Base-by-base conservation (phyloP, 2,888 invertebrate species). In the Subacronicta megacephala region DNA sequence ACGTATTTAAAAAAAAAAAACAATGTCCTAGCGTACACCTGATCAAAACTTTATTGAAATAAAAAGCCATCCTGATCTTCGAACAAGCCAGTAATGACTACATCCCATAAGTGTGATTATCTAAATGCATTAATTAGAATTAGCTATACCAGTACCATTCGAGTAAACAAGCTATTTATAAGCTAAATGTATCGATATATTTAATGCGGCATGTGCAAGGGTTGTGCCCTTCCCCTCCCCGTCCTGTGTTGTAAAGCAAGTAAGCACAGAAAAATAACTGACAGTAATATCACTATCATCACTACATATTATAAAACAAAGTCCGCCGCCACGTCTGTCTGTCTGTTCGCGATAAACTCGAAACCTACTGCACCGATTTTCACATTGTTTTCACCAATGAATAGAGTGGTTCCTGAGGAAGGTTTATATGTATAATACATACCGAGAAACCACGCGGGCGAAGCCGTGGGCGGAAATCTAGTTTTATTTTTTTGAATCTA, bases 201-300 rank as follows among this genome's bases (percentile, higher is more conserved):
- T 64, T 59, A 58, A 47, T 51, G 60, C 53, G 60, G 54, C 80
- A 81, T 80, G 69, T 80, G 81, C 72, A 74, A 75, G 80, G 75
- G 78, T 75, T 79, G 64, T 40, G n/a, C n/a, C 23, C 17, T 38
- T 40, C 47, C 46, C 44, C 35, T 12, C 16, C 16, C 1, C 41
- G 26, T 10, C 33, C n/a, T 26, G 9, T 7, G 16, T 17, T 16
- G 18, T 12, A 9, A 1, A 5, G 1, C 2, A 17, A 0, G 1
- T 10, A 12, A 1, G 0, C 1, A 3, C 52, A 71, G 59, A 71
- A 71, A 60, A 10, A n/a, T 4, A 7, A 29, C 2, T 37, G 7
- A n/a, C n/a, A n/a, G n/a, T n/a, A n/a, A n/a, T n/a, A n/a, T n/a
- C n/a, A n/a, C n/a, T n/a, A n/a, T n/a, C n/a, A n/a, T n/a, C n/a